Percentiles rank a stretch among this genome's conserved stretches.
Evolutionary conservation across 2,797 vertebrate species (phyloP).

Genomic region (Anolis apletophallus): DNA sequence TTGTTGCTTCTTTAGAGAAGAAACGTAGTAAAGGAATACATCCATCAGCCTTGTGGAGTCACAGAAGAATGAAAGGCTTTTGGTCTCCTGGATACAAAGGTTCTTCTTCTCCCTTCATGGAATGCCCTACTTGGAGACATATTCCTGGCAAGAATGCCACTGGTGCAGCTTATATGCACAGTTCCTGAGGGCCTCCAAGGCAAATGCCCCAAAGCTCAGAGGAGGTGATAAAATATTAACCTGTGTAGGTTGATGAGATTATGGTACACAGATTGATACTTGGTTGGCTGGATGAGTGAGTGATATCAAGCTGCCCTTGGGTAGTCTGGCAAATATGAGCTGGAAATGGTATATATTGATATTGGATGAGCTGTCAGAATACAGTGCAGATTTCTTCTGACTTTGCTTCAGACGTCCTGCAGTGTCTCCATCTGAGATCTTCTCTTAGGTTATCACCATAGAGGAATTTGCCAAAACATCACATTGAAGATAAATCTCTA

Average conservation of each 20-base stretch:
- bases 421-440: constrained; percentile 86
- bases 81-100: neutral
- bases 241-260: neutral
- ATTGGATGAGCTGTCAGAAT: constrained; percentile 83
- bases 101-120: neutral
- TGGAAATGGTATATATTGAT: constrained; percentile 85
- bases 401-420: constrained; percentile 88
- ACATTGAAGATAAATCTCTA: constrained; percentile 87
- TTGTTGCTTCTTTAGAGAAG: no score
- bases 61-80: neutral
- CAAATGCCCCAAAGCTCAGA: neutral
- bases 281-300: no score
- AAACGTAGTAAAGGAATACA: no score
- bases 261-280: neutral
- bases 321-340: constrained; percentile 95
- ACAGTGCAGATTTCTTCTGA: constrained; percentile 93
- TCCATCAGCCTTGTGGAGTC: no score
- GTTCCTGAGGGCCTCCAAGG: neutral
- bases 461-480: constrained; percentile 85
- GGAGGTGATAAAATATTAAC: neutral
- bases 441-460: constrained; percentile 89
- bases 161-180: neutral
- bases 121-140: neutral
- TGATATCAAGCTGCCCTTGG: constrained; percentile 65
- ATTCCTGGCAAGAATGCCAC: neutral